Base-by-base conservation (phyloP, 2,888 invertebrate species). In the Plebejus anna region DNA sequence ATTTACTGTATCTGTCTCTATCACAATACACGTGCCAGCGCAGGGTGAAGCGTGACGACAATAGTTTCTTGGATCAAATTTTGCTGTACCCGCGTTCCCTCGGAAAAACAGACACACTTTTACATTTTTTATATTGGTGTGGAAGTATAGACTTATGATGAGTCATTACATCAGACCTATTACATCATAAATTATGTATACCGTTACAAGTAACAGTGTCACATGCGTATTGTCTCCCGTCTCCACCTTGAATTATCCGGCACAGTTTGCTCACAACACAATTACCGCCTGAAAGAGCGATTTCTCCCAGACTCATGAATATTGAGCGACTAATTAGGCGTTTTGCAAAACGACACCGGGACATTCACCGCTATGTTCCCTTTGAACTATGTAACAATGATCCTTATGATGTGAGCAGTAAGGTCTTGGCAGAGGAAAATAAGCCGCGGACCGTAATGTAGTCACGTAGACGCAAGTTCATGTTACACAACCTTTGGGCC, bases 401-500 rank as follows among this genome's bases (percentile, higher is more conserved):
- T 6, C 6, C 47, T 6, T 47, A 47, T 47, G 47, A 9, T 6
- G 47, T 47, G 47, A 47, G 47, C 47, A 47, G 9, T 47, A 47
- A 47, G 9, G 47, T 47, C 47, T 9, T 9, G 47, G 47, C 47
- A 47, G 47, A 47, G 47, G 47, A 47, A 47, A 47, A 47, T 11
- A 3, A 47, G 9, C 47, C 85, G 86, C 85, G 86, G 84, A 82
- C 75, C 75, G 82, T 80, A 90, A 80, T 82, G 89, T 76, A 77
- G 85, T 86, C 92, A 91, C 91, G 92, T 90, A 76, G 85, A 79
- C 81, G 90, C 93, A 92, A 92, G 84, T 87, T 79, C 80, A 80
- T 87, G 82, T 93, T 91, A 90, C 89, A 84, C 90, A 90, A 94
- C 87, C 86, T 89, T 82, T 89, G 85, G 91, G 91, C 91, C 93